These are phyloP conservation scores for Thripadectes ignobilis DNA, from an alignment of 2,797 vertebrate genomes.

Conservation along the genomic window DNA sequence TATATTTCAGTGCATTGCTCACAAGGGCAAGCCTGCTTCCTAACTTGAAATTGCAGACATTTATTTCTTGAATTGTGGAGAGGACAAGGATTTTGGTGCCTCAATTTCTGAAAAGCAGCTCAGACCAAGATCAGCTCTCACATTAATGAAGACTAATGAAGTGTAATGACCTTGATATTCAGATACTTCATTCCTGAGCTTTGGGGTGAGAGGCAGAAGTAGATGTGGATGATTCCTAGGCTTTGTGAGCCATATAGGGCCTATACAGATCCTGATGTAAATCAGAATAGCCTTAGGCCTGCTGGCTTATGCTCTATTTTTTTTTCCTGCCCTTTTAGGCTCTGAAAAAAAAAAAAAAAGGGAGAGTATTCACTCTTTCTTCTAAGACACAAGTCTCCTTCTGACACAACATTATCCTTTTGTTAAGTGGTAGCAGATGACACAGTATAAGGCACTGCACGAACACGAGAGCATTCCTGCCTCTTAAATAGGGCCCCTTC, in stretches of 20 bases:
- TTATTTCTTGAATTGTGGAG: not conserved
- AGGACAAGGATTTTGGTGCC: not conserved
- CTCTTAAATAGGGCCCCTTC: not conserved
- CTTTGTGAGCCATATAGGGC: not conserved
- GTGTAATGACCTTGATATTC: not conserved
- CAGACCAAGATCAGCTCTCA: not conserved
- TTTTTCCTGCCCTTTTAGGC: not conserved
- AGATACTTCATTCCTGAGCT: not conserved
- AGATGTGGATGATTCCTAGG: not conserved
- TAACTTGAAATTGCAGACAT: not conserved
- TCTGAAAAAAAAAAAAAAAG: not conserved
- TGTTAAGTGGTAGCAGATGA: slow-evolving; percentile 60
- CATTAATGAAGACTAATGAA: not conserved
- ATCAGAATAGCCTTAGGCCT: slow-evolving; percentile 18
- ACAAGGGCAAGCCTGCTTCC: not conserved
- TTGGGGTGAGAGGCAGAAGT: not conserved
- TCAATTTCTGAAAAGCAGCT: slow-evolving; percentile 10
- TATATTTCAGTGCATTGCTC: not conserved
- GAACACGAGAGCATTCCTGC: not conserved
- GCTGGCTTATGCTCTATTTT: not conserved
- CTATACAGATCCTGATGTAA: not conserved
- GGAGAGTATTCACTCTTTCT: not conserved
- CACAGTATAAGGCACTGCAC: not conserved
- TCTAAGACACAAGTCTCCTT: slow-evolving; percentile 5
- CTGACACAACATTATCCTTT: slow-evolving; percentile 37